Evolutionary conservation across 2,113 vertebrate genomes (phyloP).

Genomic region (Grammomys surdaster): DNA sequence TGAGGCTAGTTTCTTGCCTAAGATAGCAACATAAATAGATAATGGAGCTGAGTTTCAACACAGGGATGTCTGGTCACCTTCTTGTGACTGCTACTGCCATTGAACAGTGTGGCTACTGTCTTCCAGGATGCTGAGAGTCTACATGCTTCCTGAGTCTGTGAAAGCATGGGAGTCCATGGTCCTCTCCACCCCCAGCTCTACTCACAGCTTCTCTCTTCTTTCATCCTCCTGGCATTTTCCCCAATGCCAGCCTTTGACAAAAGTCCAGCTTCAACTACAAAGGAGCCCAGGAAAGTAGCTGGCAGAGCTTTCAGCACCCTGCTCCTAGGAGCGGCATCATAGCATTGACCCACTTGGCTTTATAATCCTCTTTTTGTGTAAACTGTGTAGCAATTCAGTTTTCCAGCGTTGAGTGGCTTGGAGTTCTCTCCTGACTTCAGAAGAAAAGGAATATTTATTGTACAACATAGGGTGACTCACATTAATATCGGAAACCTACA

Average conservation of each 20-base stretch:
- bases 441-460: not conserved
- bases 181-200: not conserved
- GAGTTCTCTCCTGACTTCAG: not conserved
- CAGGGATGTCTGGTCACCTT: not conserved
- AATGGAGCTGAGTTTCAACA: conserved; percentile 12
- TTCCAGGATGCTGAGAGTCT: not conserved
- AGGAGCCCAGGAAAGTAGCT: not conserved
- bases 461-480: not conserved
- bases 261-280: not conserved
- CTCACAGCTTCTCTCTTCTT: not conserved
- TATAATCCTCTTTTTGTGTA: not conserved
- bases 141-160: not conserved
- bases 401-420: not conserved
- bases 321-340: not conserved
- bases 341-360: conserved; percentile 1
- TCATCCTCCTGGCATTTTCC: not conserved
- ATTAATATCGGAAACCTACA: not conserved
- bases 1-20: not conserved
- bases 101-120: not conserved
- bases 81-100: not conserved
- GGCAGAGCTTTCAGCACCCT: not conserved
- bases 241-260: not conserved
- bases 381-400: conserved; percentile 13
- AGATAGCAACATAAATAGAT: not conserved
- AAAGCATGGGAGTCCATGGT: not conserved